These are phyloP conservation scores for Xanthorhoe spadicearia DNA, from an alignment of 2,888 invertebrate species.

Conservation along the genomic window DNA sequence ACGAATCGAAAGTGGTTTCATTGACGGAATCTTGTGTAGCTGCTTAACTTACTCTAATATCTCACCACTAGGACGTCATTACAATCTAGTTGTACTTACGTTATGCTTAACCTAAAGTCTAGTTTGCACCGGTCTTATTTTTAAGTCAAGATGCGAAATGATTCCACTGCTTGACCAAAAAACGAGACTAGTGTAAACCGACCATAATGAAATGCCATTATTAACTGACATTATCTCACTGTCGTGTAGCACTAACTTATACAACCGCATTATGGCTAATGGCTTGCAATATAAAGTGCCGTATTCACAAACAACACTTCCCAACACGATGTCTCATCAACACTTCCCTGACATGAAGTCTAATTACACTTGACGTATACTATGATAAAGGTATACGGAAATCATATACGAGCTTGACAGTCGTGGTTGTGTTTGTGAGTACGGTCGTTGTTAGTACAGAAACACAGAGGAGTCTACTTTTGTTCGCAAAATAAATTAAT, in stretches of 20 bases:
- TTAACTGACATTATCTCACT: constrained; percentile 64
- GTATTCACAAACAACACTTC: constrained; percentile 12
- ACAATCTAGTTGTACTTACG: constrained; percentile 38
- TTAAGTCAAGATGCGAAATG: background rate
- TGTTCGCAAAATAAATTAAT: constrained; percentile 27
- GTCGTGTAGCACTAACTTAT: constrained; percentile 49
- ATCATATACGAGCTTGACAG: background rate
- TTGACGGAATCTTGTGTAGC: constrained; percentile 12
- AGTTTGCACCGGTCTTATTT: background rate
- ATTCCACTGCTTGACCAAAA: background rate
- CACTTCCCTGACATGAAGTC: background rate
- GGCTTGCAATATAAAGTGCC: constrained; percentile 1
- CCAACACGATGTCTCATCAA: too few relatives aligned
- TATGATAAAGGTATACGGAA: background rate
- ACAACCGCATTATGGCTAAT: constrained; percentile 42
- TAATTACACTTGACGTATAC: background rate
- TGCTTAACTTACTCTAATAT: constrained; percentile 23
- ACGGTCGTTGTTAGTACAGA: constrained; percentile 10
- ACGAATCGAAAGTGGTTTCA: background rate
- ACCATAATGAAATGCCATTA: constrained; percentile 63
- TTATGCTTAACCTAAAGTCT: constrained; percentile 48
- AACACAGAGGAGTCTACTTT: constrained; percentile 14
- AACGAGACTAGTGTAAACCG: background rate
- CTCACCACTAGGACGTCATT: constrained; percentile 26
- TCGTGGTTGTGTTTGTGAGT: constrained; percentile 6